Base-by-base conservation (phyloP, 1,140 invertebrate genomes). In the Drosophila lacteicornis region DNA sequence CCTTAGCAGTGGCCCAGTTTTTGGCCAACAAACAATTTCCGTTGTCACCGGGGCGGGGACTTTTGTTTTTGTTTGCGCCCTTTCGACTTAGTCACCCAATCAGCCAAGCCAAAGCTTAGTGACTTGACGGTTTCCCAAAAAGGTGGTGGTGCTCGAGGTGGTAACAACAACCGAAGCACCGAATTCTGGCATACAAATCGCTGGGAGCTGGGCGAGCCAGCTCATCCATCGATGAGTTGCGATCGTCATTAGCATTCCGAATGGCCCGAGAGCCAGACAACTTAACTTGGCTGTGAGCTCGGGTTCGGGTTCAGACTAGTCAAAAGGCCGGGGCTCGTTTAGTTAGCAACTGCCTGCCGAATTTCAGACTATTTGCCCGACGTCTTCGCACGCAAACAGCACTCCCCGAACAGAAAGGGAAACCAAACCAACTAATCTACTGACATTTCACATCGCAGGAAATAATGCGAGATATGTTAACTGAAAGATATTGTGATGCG, bases 1-100 rank as follows among this genome's bases (percentile, higher is more conserved):
- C 81, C 81, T 84, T 83, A 75, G 30, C 81, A 84, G n/a, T 84
- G 77, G 65, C 81, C 77, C 57, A 61, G 45, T 49, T 61, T 62
- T 22, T 15, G 33, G 51, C 30, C 42, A 56, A 22, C 36, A 50
- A 55, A 57, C 65, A 30, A 59, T 45, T 46, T 19, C 57, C 45
- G 63, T 30, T 61, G 63, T 38, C 43, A 61, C 53, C 15, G 15
- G n/a, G 15, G n/a, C 19, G 8, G 30, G 30, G 27, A 46, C 13
- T 46, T 55, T 45, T 25, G 17, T 46, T 27, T 50, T 43, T 73
- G 53, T 59, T 71, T 58, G 53, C 66, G 17, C 38, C 67, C 53
- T 30, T 30, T 47, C n/a, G 17, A 33, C 33, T 67, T 15, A 62
- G 17, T 30, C 59, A 36, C 17, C 15, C 46, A 53, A 61, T 17